These are phyloP conservation scores for Liodrosophila aerea DNA, from an alignment of 2,888 invertebrate species.

Conservation along the genomic window DNA sequence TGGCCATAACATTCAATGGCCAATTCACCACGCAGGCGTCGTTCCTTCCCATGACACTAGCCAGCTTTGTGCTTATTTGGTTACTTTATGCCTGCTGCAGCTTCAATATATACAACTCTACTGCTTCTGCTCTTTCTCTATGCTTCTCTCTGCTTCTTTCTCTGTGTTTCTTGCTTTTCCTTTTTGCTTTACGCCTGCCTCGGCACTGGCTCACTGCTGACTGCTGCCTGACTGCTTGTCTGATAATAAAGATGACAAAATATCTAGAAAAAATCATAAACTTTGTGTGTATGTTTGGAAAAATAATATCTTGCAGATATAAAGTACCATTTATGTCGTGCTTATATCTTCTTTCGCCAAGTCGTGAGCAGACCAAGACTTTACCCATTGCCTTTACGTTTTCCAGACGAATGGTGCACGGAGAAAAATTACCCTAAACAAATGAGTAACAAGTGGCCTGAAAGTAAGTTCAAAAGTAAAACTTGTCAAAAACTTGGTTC, in stretches of 20 bases:
- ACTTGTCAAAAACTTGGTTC: too few species aligned
- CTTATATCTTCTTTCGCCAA: slow-evolving; percentile 78
- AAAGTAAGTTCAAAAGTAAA: too few species aligned
- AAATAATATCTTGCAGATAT: slow-evolving; percentile 78
- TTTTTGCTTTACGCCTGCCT: too few species aligned
- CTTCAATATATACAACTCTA: background rate
- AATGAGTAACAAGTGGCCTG: too few species aligned
- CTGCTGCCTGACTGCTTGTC: slow-evolving; percentile 26
- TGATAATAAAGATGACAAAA: slow-evolving; percentile 79
- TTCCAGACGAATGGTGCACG: background rate
- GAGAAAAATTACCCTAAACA: too few species aligned
- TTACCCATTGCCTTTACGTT: background rate
- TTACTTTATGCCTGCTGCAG: slow-evolving; percentile 70
- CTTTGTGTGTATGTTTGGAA: slow-evolving; percentile 77
- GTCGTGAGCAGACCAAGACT: slow-evolving; percentile 66
- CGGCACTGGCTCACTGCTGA: too few species aligned
- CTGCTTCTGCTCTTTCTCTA: background rate
- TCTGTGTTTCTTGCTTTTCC: slow-evolving; percentile 12
- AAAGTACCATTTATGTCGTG: slow-evolving; percentile 79
- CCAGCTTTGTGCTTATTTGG: slow-evolving; percentile 68
- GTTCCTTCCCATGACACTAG: slow-evolving; percentile 71
- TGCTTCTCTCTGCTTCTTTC: too few species aligned
- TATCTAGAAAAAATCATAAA: slow-evolving; percentile 79
- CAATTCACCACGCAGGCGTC: slow-evolving; percentile 70
- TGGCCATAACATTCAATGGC: slow-evolving; percentile 56